A percentile compares a stretch with the other conserved stretches of the same genome.
phyloP scores from a whole-genome alignment of 2,888 invertebrate genomes.

The Orthonevra nobilis region DNA sequence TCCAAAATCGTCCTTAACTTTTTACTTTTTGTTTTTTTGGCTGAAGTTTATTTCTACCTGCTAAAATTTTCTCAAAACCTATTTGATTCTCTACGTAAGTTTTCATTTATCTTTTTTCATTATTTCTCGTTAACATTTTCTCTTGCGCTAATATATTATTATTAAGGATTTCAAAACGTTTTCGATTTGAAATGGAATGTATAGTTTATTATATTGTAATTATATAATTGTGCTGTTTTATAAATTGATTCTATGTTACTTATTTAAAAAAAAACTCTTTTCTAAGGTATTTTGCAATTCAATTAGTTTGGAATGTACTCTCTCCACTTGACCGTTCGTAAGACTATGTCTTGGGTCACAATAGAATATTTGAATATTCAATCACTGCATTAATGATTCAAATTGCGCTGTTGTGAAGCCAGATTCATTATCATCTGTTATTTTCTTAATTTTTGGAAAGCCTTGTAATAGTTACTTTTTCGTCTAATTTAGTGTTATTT shows the following conservation, averaged over 20 bases:
- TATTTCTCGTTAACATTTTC: slow-evolving; percentile 10
- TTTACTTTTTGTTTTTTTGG: slow-evolving; percentile 11
- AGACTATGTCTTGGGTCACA: slow-evolving; percentile 44
- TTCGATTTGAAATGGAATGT: slow-evolving; percentile 29
- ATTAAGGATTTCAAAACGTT: slow-evolving; percentile 16
- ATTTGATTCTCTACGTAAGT: background rate
- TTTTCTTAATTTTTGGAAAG: slow-evolving; percentile 29
- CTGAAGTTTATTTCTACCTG: background rate
- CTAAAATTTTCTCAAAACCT: background rate
- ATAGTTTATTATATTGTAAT: slow-evolving; percentile 34
- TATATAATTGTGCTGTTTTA: slow-evolving; percentile 32
- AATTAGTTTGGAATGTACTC: slow-evolving; percentile 44
- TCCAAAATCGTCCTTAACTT: too few relatives aligned
- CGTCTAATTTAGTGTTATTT: slow-evolving; percentile 41
- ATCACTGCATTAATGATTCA: slow-evolving; percentile 47
- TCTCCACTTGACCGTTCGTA: slow-evolving; percentile 22
- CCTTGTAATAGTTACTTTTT: slow-evolving; percentile 49
- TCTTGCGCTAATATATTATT: slow-evolving; percentile 9
- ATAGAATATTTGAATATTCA: slow-evolving; percentile 45
- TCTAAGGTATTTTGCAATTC: slow-evolving; percentile 32
- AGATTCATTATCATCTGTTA: slow-evolving; percentile 53
- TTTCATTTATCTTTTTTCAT: background rate
- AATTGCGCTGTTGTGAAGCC: slow-evolving; percentile 51
- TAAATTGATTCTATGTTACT: slow-evolving; percentile 17
- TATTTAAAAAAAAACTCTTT: slow-evolving; percentile 21